phyloP scores from a whole-genome alignment of 2,113 vertebrate genomes.

The Hyperopisus bebe region DNA sequence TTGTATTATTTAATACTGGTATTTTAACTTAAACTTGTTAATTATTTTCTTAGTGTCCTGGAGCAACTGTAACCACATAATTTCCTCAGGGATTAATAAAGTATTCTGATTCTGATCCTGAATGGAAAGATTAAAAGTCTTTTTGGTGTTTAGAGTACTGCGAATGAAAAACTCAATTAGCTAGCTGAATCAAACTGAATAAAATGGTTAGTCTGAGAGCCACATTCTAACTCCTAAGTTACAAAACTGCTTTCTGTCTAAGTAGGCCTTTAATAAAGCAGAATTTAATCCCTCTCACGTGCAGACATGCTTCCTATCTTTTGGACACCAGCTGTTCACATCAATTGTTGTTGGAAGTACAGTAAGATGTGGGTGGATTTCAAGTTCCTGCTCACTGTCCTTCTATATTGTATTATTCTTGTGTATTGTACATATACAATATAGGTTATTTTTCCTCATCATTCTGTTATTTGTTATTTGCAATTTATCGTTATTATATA shows the following conservation, averaged over 20 bases:
- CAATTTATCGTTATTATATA: neutral
- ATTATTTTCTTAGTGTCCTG: no score
- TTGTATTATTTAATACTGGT: no score
- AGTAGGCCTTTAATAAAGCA: neutral
- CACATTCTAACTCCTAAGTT: neutral
- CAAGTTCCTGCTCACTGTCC: neutral
- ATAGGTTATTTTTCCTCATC: neutral
- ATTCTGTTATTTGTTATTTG: neutral
- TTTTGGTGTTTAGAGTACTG: neutral
- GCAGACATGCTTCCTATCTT: neutral
- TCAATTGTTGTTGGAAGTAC: neutral
- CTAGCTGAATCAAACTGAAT: neutral
- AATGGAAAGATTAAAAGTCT: neutral
- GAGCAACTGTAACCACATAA: no score
- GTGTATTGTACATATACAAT: neutral
- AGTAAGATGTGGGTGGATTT: neutral
- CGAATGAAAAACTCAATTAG: neutral
- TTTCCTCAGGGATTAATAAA: no score
- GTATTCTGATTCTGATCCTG: no score
- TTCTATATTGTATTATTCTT: neutral
- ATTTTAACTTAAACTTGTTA: no score
- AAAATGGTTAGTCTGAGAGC: neutral
- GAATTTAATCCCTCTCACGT: neutral
- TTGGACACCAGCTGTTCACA: neutral
- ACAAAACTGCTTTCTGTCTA: neutral